Evolutionary conservation across 2,888 invertebrate species (phyloP).

Genomic region (Anorthoa munda): DNA sequence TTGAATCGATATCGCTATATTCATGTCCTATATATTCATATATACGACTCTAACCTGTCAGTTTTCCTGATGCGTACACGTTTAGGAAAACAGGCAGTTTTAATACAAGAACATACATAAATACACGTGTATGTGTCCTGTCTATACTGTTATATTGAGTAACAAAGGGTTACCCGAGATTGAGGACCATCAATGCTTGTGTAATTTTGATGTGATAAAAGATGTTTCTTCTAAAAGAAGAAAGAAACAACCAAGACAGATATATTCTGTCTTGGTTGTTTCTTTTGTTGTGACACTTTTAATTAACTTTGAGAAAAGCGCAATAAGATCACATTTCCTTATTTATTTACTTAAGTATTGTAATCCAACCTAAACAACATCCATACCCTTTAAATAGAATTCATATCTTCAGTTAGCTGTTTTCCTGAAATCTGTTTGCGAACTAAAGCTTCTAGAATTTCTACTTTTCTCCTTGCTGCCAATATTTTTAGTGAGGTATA

Average conservation of each 20-base stretch:
- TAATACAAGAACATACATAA: neutral
- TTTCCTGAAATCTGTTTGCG: too few relatives aligned
- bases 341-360: too few relatives aligned
- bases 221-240: neutral
- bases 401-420: too few relatives aligned
- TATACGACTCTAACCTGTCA: slow-evolving; percentile 3
- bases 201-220: neutral
- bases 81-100: slow-evolving; percentile 14
- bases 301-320: too few relatives aligned
- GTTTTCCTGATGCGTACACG: slow-evolving; percentile 11
- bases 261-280: neutral
- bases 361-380: too few relatives aligned
- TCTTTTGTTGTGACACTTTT: too few relatives aligned
- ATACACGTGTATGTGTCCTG: slow-evolving; percentile 3
- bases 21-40: neutral
- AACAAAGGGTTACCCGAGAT: neutral
- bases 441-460: too few relatives aligned
- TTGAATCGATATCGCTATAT: slow-evolving; percentile 12
- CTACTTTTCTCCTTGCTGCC: too few relatives aligned
- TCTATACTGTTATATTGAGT: neutral
- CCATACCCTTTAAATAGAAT: too few relatives aligned
- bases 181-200: neutral
- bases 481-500: too few relatives aligned
- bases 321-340: too few relatives aligned
- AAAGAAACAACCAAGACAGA: too few relatives aligned